Evolutionary conservation across 2,888 invertebrate genomes (phyloP).

Genomic region (Bimastos eiseni): DNA sequence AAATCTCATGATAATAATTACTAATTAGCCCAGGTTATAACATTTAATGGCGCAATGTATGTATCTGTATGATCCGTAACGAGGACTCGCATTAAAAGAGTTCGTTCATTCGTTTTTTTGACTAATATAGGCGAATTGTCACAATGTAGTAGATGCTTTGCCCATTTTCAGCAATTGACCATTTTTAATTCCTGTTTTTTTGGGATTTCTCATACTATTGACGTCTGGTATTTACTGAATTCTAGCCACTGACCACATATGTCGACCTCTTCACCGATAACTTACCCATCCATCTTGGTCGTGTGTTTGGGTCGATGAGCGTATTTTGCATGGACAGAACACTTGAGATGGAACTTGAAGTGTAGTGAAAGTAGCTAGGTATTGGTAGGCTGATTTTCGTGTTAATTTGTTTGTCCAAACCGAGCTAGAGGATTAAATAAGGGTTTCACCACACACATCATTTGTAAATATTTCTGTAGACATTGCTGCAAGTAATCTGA

Average conservation of each 20-base stretch:
- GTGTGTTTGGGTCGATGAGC: background rate
- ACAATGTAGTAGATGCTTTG: background rate
- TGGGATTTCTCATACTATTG: background rate
- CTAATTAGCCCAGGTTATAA: too few relatives aligned
- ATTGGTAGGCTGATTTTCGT: background rate
- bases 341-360: background rate
- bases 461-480: constrained; percentile 6
- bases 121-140: background rate
- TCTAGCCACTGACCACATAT: background rate
- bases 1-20: too few relatives aligned
- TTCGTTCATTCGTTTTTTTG: too few relatives aligned
- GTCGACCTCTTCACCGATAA: background rate
- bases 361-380: background rate
- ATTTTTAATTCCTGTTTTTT: background rate
- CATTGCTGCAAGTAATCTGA: background rate
- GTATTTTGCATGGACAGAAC: background rate
- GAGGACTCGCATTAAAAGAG: background rate
- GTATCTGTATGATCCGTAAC: too few relatives aligned
- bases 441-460: background rate
- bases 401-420: background rate
- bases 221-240: background rate
- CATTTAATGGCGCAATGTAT: too few relatives aligned
- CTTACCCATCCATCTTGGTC: background rate
- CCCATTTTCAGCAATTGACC: too few relatives aligned
- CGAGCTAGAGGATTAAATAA: background rate